Conservation (phyloP, 2,888 invertebrate species). For the Drosophila conformis region DNA sequence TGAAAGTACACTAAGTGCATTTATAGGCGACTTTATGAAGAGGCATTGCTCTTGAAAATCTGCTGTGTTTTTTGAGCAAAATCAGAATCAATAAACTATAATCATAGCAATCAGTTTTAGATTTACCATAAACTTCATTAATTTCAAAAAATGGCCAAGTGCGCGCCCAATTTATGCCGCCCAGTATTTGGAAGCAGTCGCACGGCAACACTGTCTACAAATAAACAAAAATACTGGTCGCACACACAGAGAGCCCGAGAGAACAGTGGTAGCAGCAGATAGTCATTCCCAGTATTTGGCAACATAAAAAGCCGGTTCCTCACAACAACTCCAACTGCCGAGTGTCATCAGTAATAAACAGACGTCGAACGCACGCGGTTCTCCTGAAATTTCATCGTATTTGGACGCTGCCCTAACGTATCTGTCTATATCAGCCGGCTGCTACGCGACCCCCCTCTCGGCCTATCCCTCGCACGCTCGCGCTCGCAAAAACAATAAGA, state of each 20-base stretch:
- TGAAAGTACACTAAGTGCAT: background rate
- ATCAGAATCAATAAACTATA: background rate
- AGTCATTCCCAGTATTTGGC: constrained; percentile 51
- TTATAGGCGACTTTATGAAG: too few species aligned
- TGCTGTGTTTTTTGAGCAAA: background rate
- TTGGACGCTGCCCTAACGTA: constrained; percentile 22
- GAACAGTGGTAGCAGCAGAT: background rate
- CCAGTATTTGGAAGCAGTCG: constrained; percentile 37
- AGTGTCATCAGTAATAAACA: constrained; percentile 72
- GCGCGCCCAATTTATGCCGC: constrained; percentile 30
- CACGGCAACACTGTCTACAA: constrained; percentile 58
- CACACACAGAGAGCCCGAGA: background rate
- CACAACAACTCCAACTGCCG: constrained; percentile 59
- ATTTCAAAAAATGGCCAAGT: constrained; percentile 11
- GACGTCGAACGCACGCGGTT: constrained; percentile 74
- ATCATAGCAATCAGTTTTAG: background rate
- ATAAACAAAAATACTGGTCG: constrained; percentile 51
- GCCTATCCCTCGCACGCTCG: background rate
- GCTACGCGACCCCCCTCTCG: constrained; percentile 15
- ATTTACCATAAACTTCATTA: background rate
- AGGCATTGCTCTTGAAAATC: background rate
- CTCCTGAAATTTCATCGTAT: constrained; percentile 26
- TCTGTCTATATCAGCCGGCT: constrained; percentile 39
- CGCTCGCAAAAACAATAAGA: constrained; percentile 26
- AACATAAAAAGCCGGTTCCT: constrained; percentile 60